These are phyloP conservation scores for Yponomeuta evonymella DNA, from an alignment of 2,888 invertebrate genomes.

Conservation along the genomic window DNA sequence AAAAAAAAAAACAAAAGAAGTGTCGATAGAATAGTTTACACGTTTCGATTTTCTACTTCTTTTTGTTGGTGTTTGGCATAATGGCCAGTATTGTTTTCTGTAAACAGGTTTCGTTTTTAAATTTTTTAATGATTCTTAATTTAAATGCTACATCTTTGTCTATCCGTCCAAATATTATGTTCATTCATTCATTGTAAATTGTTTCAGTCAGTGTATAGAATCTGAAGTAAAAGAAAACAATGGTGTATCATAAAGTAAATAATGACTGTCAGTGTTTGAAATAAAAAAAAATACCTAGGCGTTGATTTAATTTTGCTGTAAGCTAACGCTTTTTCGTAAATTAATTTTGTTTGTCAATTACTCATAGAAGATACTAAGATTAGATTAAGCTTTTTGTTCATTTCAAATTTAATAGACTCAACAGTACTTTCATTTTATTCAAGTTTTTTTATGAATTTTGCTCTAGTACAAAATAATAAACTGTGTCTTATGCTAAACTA, in stretches of 20 bases:
- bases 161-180: conserved; percentile 65
- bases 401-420: not conserved
- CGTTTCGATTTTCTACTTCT: not conserved
- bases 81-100: not conserved
- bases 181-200: conserved; percentile 47
- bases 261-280: conserved; percentile 55
- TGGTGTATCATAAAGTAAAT: conserved; percentile 59
- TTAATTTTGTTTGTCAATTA: conserved; percentile 55
- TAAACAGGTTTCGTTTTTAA: not conserved
- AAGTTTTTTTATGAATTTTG: conserved; percentile 27
- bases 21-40: not conserved
- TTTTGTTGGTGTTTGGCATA: not conserved
- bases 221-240: conserved; percentile 31
- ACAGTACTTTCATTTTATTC: not conserved
- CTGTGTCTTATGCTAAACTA: conserved; percentile 47
- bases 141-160: conserved; percentile 40
- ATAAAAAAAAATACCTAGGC: conserved; percentile 36
- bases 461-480: conserved; percentile 56
- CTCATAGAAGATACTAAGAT: conserved; percentile 38
- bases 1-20: not conserved
- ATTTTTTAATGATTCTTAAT: conserved; percentile 22
- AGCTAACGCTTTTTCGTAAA: conserved; percentile 43
- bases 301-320: conserved; percentile 59
- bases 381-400: conserved; percentile 30
- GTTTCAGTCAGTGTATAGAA: conserved; percentile 46